Base-by-base conservation (phyloP, 2,888 invertebrate genomes). In the Automeris io region DNA sequence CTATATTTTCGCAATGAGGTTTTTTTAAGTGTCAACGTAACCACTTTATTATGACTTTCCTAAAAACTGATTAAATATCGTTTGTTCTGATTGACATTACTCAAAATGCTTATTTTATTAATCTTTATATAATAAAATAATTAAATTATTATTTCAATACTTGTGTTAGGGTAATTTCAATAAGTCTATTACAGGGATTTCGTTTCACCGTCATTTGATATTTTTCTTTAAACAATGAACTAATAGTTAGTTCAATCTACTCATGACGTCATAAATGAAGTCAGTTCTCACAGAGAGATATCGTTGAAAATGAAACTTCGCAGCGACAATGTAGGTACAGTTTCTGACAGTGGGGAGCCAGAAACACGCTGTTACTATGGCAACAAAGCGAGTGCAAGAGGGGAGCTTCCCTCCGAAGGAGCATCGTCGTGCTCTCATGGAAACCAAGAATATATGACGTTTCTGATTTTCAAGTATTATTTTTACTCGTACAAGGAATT, bases 351-450 rank as follows among this genome's bases (percentile, higher is more conserved):
- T 67, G 68, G 79, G 81, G 83, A 77, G 80, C 75, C 76, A 79
- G 79, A 75, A 83, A 71, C 74, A 82, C 65, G 69, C 70, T 49
- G 85, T 86, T 65, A 65, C 52, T 70, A 81, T 83, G 69, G 63
- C 63, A 70, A 85, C 83, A 41, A 55, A 57, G 57, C 67, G 60
- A 59, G 58, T 59, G 58, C 57, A 51, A 63, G 68, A 74, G 72
- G 79, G 81, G 70, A 63, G 56, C 70, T 66, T 61, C 66, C 72
- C 74, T 70, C 57, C 52, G 45, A 65, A 66, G 62, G 64, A 65
- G 56, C n/a, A n/a, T n/a, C 52, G 61, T 53, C 49, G 60, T 67
- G 68, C 68, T 70, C 67, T 70, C 61, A 54, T 54, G 52, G 57
- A 55, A 70, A 74, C 82, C 83, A 82, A 62, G 60, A 60, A 57